These are phyloP conservation scores for Drosophila villosipedis DNA, from an alignment of 2,888 invertebrate species.

Conservation along the genomic window DNA sequence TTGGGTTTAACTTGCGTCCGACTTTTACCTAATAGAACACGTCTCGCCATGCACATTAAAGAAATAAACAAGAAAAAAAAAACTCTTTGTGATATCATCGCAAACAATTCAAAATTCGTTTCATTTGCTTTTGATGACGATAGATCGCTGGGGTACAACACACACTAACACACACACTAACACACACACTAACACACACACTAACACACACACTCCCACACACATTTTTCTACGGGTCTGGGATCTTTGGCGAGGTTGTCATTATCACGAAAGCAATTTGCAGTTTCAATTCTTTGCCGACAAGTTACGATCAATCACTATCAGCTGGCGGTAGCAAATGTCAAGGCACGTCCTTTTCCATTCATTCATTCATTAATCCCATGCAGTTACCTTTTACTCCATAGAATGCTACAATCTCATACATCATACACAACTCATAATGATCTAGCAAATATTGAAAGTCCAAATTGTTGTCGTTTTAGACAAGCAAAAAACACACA, in stretches of 20 bases:
- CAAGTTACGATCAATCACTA: conserved; percentile 65
- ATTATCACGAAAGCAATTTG: conserved; percentile 63
- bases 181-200: neutral
- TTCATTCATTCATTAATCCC: conserved; percentile 26
- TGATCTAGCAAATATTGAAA: conserved; percentile 49
- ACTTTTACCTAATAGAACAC: conserved; percentile 69
- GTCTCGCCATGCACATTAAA: conserved; percentile 71
- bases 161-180: neutral
- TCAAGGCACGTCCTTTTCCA: conserved; percentile 69
- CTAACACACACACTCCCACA: neutral
- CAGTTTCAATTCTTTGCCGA: conserved; percentile 23
- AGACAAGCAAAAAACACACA: conserved; percentile 18
- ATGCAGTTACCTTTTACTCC: conserved; percentile 28
- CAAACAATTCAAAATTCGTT: conserved; percentile 39
- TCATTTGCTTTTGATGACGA: conserved; percentile 65
- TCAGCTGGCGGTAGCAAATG: conserved; percentile 65
- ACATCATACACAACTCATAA: conserved; percentile 40
- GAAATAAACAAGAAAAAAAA: conserved; percentile 21
- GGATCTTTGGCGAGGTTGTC: conserved; percentile 48
- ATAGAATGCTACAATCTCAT: conserved; percentile 38
- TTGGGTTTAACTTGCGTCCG: conserved; percentile 25
- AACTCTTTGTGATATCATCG: conserved; percentile 32
- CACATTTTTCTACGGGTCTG: conserved; percentile 10
- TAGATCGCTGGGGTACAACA: conserved; percentile 1
- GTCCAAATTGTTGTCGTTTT: conserved; percentile 33